A percentile compares a stretch with the other conserved stretches of the same genome.
phyloP scores from a whole-genome alignment of 2,797 vertebrate species.

The Pseudochromis fuscus region DNA sequence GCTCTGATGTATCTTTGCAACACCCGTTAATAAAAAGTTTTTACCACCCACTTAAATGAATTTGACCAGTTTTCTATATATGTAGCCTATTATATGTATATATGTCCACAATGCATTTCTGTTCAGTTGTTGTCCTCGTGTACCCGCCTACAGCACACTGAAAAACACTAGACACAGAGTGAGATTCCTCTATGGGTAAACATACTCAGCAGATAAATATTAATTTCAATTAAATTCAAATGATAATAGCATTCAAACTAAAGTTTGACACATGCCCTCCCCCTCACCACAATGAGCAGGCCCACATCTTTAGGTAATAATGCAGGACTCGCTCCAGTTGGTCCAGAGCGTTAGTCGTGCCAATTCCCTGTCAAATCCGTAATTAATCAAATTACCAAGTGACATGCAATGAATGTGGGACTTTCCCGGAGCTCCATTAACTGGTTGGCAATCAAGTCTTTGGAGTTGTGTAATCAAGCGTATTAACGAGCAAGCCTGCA shows the following conservation, averaged over 20 bases:
- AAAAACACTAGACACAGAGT: not conserved
- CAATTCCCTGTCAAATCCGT: slow-evolving; percentile 2
- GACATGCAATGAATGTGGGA: not conserved
- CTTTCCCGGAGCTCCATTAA: not conserved
- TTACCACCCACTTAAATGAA: too few species aligned
- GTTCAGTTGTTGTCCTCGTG: too few species aligned
- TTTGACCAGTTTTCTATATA: too few species aligned
- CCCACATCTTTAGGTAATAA: not conserved
- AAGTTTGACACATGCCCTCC: not conserved
- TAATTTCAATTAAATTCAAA: not conserved
- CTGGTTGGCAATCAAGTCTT: not conserved
- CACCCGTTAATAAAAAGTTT: too few species aligned
- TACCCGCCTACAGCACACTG: too few species aligned
- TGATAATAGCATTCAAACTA: not conserved
- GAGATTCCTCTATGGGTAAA: not conserved
- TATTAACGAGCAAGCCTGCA: not conserved
- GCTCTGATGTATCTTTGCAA: too few species aligned
- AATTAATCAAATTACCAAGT: slow-evolving; percentile 19
- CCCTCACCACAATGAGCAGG: not conserved
- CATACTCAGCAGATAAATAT: not conserved
- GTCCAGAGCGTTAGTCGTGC: not conserved
- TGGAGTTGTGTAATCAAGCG: not conserved
- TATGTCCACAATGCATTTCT: too few species aligned
- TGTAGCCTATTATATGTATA: too few species aligned
- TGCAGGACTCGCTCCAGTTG: not conserved